Base-by-base conservation (phyloP, 92 coral and sea anemone genomes). In the Zoanthus gigantus region DNA sequence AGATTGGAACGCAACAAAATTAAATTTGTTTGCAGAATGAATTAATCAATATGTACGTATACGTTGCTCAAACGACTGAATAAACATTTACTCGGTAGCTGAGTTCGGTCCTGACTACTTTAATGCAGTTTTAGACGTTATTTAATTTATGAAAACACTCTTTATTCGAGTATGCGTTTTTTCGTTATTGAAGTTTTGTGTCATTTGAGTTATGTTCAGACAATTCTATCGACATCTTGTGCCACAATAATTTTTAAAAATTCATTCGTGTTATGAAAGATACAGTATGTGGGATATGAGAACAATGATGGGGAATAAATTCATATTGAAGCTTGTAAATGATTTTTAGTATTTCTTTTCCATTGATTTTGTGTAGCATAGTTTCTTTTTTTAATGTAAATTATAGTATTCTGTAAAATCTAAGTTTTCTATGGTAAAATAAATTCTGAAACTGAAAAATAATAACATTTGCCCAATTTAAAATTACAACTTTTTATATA, bases 1-100 rank as follows among this genome's bases (percentile, higher is more conserved):
- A 74, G 58, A 74, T 46, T 15, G 78, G 78, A 16, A 15, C 78
- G 28, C 58, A 74, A n/a, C 53, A 73, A 37, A 73, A 73, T 54
- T 73, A 73, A 73, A 14, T 73, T 29, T 69, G 15, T 16, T 16
- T n/a, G n/a, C n/a, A n/a, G 72, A 18, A 67, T 67, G 72, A 67
- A 67, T 67, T 67, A 67, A 67, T 67, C 31, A n/a, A 67, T 67
- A 23, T 67, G 37, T 67, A 67, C 72, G 32, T 67, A n/a, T 0
- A 34, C 42, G 42, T 34, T 34, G 42, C 2, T 37, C 42, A 37
- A 37, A 37, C 42, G 2, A 1, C 3, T 4, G 42, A 37, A 37
- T 37, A 0, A 37, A 37, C 3, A 4, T 37, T 37, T 37, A 34
- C 42, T 34, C 42, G 42, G 1, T 34, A 0, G 1, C 42, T 0